These are phyloP conservation scores for Papilio helenus DNA, from an alignment of 1,140 invertebrate genomes.

Conservation along the genomic window DNA sequence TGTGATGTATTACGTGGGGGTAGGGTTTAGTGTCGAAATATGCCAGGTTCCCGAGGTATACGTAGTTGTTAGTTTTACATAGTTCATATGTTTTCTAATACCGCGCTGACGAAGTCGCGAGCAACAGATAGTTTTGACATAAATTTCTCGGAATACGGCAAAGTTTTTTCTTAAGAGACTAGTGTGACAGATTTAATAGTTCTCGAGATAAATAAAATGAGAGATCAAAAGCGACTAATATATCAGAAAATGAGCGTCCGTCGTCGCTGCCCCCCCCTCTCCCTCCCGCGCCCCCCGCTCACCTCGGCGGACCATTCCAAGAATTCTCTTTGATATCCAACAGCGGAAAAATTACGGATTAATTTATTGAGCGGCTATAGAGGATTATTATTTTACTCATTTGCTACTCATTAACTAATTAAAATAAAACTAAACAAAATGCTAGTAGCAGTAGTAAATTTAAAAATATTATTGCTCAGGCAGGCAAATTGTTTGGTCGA, in stretches of 20 bases:
- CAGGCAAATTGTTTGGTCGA: no score
- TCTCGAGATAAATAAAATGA: constrained; percentile 25
- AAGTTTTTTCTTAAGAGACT: constrained; percentile 18
- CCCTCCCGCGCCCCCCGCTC: background rate
- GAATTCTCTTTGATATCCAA: constrained; percentile 12
- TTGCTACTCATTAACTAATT: background rate
- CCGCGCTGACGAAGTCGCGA: no score
- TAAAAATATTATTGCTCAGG: no score
- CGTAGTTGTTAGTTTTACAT: no score
- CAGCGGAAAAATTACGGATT: background rate
- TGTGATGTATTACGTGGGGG: no score
- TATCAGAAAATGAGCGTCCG: constrained; percentile 19
- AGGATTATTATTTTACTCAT: background rate
- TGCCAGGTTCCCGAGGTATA: no score
- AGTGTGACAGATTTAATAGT: constrained; percentile 22
- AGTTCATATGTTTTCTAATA: no score
- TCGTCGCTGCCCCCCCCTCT: background rate
- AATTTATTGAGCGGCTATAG: constrained; percentile 1
- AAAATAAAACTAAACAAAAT: background rate
- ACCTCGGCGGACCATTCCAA: background rate
- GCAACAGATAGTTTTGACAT: no score
- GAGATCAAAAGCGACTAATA: constrained; percentile 27
- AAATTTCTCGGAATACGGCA: background rate
- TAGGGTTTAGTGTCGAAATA: no score
- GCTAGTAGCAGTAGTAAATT: no score